Percentiles rank a stretch among this genome's conserved stretches.
These are phyloP conservation scores for Phoenicopterus ruber DNA, from an alignment of 2,113 vertebrate species.

Conservation along the genomic window DNA sequence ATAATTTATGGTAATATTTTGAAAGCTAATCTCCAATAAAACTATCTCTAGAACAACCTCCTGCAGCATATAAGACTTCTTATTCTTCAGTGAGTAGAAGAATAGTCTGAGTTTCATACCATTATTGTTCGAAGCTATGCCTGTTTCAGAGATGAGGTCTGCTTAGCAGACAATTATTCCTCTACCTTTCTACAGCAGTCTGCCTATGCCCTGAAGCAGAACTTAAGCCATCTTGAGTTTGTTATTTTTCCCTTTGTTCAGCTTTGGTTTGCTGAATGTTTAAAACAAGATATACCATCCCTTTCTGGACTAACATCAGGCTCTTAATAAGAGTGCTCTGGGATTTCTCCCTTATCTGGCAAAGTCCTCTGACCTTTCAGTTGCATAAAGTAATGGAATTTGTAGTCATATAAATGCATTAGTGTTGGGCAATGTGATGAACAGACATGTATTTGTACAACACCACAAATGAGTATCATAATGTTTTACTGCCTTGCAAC, in stretches of 20 bases:
- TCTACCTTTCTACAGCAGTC: not conserved
- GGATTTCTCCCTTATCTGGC: slow-evolving; percentile 3
- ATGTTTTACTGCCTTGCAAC: slow-evolving; percentile 40
- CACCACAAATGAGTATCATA: not conserved
- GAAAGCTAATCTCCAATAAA: slow-evolving; percentile 21
- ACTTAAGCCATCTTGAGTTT: not conserved
- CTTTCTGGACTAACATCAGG: slow-evolving; percentile 8
- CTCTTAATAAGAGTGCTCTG: slow-evolving; percentile 20
- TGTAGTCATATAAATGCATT: slow-evolving; percentile 42
- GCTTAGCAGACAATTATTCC: not conserved
- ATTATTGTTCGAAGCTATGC: not conserved
- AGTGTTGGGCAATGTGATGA: not conserved
- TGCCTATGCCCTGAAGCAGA: not conserved
- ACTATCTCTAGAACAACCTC: slow-evolving; percentile 9
- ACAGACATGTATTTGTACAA: slow-evolving; percentile 39
- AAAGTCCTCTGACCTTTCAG: not conserved
- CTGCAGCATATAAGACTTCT: not conserved
- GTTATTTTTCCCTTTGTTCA: not conserved
- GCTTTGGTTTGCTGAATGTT: not conserved
- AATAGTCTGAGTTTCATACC: not conserved
- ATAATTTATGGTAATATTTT: slow-evolving; percentile 18
- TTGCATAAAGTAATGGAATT: slow-evolving; percentile 30
- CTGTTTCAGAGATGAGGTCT: not conserved
- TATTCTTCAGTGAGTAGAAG: not conserved
- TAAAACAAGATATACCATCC: not conserved